Evolutionary conservation across 2,113 vertebrate genomes (phyloP), one percentile per base, ranked within the genome.

Genomic region (Cyphomyrus plagiostoma): DNA sequence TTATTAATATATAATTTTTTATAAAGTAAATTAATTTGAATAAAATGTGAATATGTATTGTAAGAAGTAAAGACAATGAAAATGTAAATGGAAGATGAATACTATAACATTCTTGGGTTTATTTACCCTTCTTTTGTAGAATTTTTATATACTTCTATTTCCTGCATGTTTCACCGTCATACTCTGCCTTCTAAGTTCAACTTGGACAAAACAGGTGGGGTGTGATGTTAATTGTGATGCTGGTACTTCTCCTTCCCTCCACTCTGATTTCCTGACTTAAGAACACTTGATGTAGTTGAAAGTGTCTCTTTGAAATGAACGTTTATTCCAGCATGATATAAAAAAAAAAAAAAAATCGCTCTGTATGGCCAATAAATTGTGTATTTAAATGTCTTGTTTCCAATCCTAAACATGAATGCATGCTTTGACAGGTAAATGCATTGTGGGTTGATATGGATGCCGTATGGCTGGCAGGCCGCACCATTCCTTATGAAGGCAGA

Each of bases 381-480:
- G 21, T 21, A 45, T 42, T 30, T 23, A 77, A 88, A 17, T 46
- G 42, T 89, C 35, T 45, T 13, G 35, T 80, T 84, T 83, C 21
- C 89, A 46, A 42, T 58, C 80, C 80, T 83, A 6, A 45, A 62
- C 77, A 17, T 53, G 35, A 35, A 17, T 56, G 30, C 17, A 3
- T 45, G 80, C 52, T 84, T n/a, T 58, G 77, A 39, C 49, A 23
- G 56, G 52, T 85, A 62, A 49, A 66, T 15, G 42, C 23, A 39
- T 85, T 88, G 90, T 82, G 84, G 53, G 92, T 92, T 94, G 91
- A 95, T 93, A 91, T 91, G 94, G 93, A 94, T 91, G 93, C 94
- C 92, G 88, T 88, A 86, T 89, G 92, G 90, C 89, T 45, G 53
- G 10, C 89, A 90, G 91, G 89, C 49, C 58, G 19, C 4, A 42